phyloP scores from a whole-genome alignment of 2,113 vertebrate species.

The Peucedramus taeniatus region DNA sequence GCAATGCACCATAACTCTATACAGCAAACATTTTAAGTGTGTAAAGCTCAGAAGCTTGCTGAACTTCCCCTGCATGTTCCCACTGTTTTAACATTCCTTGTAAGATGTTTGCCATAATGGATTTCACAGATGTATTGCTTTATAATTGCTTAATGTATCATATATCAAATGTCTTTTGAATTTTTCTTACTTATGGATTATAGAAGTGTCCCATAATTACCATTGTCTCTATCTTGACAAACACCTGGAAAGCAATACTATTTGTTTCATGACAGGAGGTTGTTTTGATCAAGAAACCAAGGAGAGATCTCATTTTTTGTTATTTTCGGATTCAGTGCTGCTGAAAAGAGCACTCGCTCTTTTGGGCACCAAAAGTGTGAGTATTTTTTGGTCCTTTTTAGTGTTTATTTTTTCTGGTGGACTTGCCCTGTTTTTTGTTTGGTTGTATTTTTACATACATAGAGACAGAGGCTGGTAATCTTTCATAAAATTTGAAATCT shows the following conservation, averaged over 20 bases:
- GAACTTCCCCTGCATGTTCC: background rate
- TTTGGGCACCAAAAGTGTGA: background rate
- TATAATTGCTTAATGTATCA: background rate
- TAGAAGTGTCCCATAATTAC: background rate
- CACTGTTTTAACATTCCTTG: background rate
- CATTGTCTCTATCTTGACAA: background rate
- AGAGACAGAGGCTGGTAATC: background rate
- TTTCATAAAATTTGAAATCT: background rate
- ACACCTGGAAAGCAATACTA: background rate
- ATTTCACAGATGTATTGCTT: conserved; percentile 40
- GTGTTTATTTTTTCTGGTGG: background rate
- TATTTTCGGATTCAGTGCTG: background rate
- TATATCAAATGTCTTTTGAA: conserved; percentile 23
- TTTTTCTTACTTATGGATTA: background rate
- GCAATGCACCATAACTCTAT: background rate
- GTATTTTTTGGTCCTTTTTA: background rate
- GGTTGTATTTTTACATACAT: background rate
- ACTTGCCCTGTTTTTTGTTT: background rate
- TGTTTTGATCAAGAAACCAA: background rate
- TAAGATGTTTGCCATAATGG: background rate
- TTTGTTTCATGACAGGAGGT: background rate
- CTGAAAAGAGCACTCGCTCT: background rate
- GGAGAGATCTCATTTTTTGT: background rate
- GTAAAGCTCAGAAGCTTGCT: background rate
- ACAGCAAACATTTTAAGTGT: background rate